Evolutionary conservation across 2,888 invertebrate genomes (phyloP), one percentile per base, ranked within the genome.

Genomic region (Theretra japonica): DNA sequence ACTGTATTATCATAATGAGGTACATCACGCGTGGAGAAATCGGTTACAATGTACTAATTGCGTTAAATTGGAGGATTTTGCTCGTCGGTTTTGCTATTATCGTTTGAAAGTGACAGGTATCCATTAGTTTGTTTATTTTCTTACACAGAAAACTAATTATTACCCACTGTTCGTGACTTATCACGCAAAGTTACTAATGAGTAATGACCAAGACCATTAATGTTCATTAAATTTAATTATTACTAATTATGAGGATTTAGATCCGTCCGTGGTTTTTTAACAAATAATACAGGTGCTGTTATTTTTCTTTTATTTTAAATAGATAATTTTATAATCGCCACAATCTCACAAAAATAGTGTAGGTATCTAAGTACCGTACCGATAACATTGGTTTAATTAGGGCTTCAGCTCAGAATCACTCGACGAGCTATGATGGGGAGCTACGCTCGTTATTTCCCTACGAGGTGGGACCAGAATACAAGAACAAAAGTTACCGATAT

Each of bases 71-170:
- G 28, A 19, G 28, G 59, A 28, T 28, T 60, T 19, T 28, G 25
- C 28, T 21, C 15, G 58, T 59, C 17, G 15, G 4, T 59, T 28
- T 59, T 33, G 62, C 19, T 5, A 30, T 21, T 33, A 62, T 4
- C 59, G n/a, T 23, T 62, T 62, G 62, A 62, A 62, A 62, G 21
- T 33, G 33, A 33, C 62, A 62, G 33, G 28, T 23, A 33, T 11
- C 3, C n/a, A 41, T 21, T 62, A 62, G n/a, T 28, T n/a, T 62
- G 33, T 21, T n/a, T 19, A 21, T n/a, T n/a, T 3, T 53, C 53
- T 62, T 62, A 65, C 23, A 21, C 19, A 19, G 28, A 28, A 59
- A 59, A 28, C 5, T n/a, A 17, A 60, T n/a, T 41, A 33, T 15
- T 3, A 3, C 15, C 28, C 28, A n/a, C 30, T 11, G 15, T 15